Evolutionary conservation across 2,113 vertebrate genomes (phyloP).

Genomic region (Stomatorhinus ivindoensis): DNA sequence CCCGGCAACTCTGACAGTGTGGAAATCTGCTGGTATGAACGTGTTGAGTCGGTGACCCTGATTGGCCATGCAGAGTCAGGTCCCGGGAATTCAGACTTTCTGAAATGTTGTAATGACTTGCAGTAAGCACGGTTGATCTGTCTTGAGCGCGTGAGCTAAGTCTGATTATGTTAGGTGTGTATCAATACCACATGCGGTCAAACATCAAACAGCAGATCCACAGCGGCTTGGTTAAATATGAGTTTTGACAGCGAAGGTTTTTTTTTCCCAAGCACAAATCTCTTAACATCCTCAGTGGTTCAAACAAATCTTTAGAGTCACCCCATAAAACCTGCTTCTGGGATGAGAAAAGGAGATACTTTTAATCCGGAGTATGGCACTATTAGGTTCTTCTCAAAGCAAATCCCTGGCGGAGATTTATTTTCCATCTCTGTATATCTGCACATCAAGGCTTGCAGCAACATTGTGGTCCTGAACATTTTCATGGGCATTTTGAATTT

Average conservation of each 20-base stretch:
- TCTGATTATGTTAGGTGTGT: conserved; percentile 62
- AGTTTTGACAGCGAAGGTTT: conserved; percentile 51
- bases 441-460: conserved; percentile 46
- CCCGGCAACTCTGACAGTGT: not conserved
- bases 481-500: conserved; percentile 28
- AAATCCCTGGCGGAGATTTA: conserved; percentile 67
- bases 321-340: conserved; percentile 59
- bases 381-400: conserved; percentile 59
- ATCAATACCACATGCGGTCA: conserved; percentile 54
- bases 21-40: not conserved
- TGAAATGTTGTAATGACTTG: conserved; percentile 35
- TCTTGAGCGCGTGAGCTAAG: conserved; percentile 48
- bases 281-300: conserved; percentile 60
- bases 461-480: conserved; percentile 35
- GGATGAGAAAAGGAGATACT: conserved; percentile 57
- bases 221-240: conserved; percentile 64
- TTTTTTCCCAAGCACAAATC: conserved; percentile 47
- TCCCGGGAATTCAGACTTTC: conserved; percentile 15
- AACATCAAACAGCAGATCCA: conserved; percentile 57
- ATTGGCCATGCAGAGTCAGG: conserved; percentile 8
- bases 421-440: conserved; percentile 65
- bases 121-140: conserved; percentile 50
- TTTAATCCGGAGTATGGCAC: conserved; percentile 62
- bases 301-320: conserved; percentile 58
- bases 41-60: not conserved